Base-by-base conservation (phyloP, 2,797 vertebrate species). In the Graptemys geographica region DNA sequence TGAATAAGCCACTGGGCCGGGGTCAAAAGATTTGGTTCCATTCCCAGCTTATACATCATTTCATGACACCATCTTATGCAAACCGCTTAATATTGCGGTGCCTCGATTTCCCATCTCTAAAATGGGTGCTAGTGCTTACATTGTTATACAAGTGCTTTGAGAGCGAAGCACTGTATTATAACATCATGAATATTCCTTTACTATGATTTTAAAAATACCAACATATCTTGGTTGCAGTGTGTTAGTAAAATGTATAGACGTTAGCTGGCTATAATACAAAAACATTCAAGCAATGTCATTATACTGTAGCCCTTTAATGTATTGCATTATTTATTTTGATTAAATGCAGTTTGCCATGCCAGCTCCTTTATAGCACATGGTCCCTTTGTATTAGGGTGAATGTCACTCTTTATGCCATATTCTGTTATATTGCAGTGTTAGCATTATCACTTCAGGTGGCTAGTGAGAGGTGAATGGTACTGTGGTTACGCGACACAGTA, bases 61-160 rank as follows among this genome's bases (percentile, higher is more conserved):
- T 41, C 21, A 78, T n/a, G 57, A 2, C 49, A 65, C 86, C 80
- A 96, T 79, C 6, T 80, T 28, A 47, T 49, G 33, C n/a, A 94
- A 21, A 88, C 84, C 80, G 76, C 44, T 78, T 55, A 47, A 7
- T 0, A 1, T 69, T 21, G 11, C 28, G 15, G 21, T 12, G 12
- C 37, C n/a, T n/a, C 44, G 21, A 44, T 41, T 91, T 83, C 93
- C 49, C 1, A 16, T 88, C 92, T 90, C 25, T n/a, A 11, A 11
- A 53, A 78, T 78, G 74, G 47, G 28, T 27, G 19, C 37, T 11
- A 18, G 25, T 31, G 27, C 44, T 49, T 78, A 9, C 25, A 49
- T 78, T 5, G 44, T 16, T 49, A 31, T 15, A 44, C 11, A 76
- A 47, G 47, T 16, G 44, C 23, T 78, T 31, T 49, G 15, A 31